These are phyloP conservation scores for Monopterus albus DNA, from an alignment of 2,113 vertebrate genomes.

Conservation along the genomic window DNA sequence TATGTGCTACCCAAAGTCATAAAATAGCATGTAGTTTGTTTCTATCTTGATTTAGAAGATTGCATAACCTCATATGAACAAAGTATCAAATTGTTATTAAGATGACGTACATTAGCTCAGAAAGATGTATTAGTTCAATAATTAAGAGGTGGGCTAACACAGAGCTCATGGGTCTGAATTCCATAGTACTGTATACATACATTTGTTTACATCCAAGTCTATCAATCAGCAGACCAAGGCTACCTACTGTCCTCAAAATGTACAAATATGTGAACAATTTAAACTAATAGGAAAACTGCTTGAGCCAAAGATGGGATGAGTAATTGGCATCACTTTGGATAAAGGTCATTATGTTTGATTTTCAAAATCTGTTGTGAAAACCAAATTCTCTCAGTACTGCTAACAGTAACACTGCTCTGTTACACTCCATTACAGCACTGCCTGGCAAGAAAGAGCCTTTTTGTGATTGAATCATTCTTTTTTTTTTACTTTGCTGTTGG, in stretches of 20 bases:
- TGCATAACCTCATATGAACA: not conserved
- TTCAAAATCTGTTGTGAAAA: not conserved
- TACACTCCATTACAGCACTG: not conserved
- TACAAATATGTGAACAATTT: no score
- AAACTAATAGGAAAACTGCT: no score
- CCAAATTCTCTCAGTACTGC: not conserved
- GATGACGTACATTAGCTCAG: no score
- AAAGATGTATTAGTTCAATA: not conserved
- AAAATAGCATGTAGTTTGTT: no score
- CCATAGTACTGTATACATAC: no score
- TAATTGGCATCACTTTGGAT: slow-evolving; percentile 1
- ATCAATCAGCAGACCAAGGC: no score
- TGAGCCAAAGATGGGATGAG: not conserved
- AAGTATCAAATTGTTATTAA: not conserved
- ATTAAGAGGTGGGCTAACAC: not conserved
- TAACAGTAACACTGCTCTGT: not conserved
- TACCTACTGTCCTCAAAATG: no score
- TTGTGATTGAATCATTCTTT: slow-evolving; percentile 18
- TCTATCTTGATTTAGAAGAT: not conserved
- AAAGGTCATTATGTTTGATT: not conserved
- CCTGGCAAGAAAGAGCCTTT: not conserved
- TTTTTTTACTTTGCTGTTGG: slow-evolving; percentile 39
- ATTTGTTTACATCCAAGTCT: no score
- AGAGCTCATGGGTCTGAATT: no score
- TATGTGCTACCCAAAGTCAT: no score